Conservation (phyloP, 2,113 vertebrate species). For the Geococcyx californianus region DNA sequence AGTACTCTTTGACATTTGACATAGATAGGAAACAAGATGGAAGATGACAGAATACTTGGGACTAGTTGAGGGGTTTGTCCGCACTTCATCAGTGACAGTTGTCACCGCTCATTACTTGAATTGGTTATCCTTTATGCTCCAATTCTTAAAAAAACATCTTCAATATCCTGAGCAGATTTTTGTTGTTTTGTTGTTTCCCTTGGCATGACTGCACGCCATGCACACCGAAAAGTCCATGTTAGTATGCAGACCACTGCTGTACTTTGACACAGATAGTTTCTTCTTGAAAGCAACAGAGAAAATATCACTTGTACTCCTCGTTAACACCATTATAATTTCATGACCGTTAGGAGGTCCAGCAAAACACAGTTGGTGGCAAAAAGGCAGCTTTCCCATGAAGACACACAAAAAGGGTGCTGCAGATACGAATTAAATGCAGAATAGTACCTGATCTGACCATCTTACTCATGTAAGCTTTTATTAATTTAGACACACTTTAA, state of each 20-base stretch:
- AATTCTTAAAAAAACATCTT: not conserved
- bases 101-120: not conserved
- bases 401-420: not conserved
- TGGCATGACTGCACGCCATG: not conserved
- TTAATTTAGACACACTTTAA: conserved; percentile 27
- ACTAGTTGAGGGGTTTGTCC: not conserved
- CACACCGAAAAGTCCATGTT: not conserved
- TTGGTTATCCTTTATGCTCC: not conserved
- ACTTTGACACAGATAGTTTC: not conserved
- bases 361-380: not conserved
- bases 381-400: not conserved
- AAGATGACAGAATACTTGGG: not conserved
- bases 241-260: not conserved
- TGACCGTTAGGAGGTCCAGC: not conserved
- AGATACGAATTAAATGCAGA: not conserved
- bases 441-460: conserved; percentile 4
- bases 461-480: not conserved
- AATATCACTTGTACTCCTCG: not conserved
- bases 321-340: not conserved
- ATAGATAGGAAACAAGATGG: not conserved
- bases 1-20: not conserved
- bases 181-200: not conserved
- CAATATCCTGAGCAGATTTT: not conserved
- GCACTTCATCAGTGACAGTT: not conserved
- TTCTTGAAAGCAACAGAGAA: not conserved